Evolutionary conservation across 2,113 vertebrate genomes (phyloP).

Genomic region (Odocoileus virginianus): DNA sequence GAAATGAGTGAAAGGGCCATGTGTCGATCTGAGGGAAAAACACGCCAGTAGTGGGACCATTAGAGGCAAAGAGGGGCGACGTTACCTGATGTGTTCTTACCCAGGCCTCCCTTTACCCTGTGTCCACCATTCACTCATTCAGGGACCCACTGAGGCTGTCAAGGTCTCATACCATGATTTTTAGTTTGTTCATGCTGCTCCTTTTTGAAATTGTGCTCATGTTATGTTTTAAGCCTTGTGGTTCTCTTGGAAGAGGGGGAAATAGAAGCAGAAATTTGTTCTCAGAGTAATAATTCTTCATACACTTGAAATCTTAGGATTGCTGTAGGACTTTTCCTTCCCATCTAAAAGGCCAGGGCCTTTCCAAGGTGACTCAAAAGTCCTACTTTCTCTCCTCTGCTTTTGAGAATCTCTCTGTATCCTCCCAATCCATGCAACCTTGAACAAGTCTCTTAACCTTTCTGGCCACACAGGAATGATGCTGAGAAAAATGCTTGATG

Average conservation of each 20-base stretch:
- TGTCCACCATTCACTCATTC: not conserved
- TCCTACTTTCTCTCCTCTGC: not conserved
- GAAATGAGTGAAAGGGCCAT: not conserved
- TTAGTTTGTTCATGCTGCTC: not conserved
- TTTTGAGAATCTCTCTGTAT: not conserved
- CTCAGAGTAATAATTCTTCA: not conserved
- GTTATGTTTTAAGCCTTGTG: not conserved
- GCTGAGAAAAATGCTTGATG: not conserved
- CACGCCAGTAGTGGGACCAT: not conserved
- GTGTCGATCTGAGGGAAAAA: not conserved
- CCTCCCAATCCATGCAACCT: not conserved
- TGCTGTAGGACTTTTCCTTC: not conserved
- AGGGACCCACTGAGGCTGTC: not conserved
- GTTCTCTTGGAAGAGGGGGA: not conserved
- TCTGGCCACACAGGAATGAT: not conserved
- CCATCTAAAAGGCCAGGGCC: not conserved
- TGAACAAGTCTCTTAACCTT: conserved; percentile 1
- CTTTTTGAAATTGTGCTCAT: not conserved
- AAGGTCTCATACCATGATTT: not conserved
- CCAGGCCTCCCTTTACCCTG: not conserved
- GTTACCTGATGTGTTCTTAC: not conserved
- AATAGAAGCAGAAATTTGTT: not conserved
- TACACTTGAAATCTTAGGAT: not conserved
- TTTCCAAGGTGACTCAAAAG: not conserved
- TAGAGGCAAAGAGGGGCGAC: not conserved